Evolutionary conservation across 1,140 invertebrate species (phyloP).

Genomic region (Macrobrachium rosenbergii): DNA sequence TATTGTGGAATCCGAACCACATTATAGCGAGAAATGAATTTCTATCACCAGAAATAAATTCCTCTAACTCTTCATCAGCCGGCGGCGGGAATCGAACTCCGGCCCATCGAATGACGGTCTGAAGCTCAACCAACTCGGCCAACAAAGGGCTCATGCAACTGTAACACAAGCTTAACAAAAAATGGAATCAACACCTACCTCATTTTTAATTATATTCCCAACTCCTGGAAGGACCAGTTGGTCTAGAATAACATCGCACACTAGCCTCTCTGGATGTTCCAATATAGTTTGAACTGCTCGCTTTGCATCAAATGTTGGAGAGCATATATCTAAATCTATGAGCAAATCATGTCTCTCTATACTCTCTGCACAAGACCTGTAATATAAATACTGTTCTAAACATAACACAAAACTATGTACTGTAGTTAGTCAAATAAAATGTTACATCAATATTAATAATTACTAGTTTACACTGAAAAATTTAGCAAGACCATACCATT

Average conservation of each 20-base stretch:
- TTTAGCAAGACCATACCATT: too few species aligned
- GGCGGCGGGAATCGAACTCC: too few species aligned
- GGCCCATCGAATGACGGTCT: too few species aligned
- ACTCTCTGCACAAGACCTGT: conserved; percentile 35
- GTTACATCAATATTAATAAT: too few species aligned
- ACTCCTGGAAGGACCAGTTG: conserved; percentile 69
- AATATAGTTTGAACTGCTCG: conserved; percentile 35
- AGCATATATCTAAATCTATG: conserved; percentile 47
- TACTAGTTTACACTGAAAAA: too few species aligned
- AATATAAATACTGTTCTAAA: background rate
- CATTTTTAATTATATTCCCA: conserved; percentile 70
- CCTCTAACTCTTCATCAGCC: too few species aligned
- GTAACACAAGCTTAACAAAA: background rate
- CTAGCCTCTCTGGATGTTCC: conserved; percentile 33
- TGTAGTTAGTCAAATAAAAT: too few species aligned
- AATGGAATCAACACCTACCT: conserved; percentile 34
- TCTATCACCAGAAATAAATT: too few species aligned
- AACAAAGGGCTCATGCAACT: background rate
- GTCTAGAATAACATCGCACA: conserved; percentile 69
- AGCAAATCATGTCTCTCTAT: conserved; percentile 23
- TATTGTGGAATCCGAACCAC: too few species aligned
- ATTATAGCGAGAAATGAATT: too few species aligned
- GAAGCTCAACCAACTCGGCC: too few species aligned
- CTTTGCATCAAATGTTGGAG: conserved; percentile 39
- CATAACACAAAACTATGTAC: too few species aligned